phyloP scores from a whole-genome alignment of 2,888 invertebrate genomes.

The Diarsia mendica region DNA sequence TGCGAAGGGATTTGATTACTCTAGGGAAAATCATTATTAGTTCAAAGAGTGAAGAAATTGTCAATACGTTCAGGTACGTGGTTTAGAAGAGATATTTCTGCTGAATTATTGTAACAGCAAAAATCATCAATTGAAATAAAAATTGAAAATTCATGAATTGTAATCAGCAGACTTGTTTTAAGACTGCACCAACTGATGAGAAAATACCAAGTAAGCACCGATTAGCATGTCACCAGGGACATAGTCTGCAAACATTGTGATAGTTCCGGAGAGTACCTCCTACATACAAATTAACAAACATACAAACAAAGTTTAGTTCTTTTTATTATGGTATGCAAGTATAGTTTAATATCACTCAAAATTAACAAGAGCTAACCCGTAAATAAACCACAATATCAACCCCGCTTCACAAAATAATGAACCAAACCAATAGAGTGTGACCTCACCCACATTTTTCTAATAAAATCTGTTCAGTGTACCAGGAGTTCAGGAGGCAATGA shows the following conservation, averaged over 20 bases:
- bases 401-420: background rate
- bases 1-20: background rate
- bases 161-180: background rate
- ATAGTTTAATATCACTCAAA: background rate
- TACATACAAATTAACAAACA: no score
- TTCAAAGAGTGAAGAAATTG: background rate
- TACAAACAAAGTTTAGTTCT: no score
- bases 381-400: background rate
- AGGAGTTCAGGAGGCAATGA: constrained; percentile 14
- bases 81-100: no score
- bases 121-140: no score
- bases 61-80: background rate
- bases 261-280: no score
- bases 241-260: no score
- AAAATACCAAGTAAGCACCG: no score
- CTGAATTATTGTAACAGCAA: no score
- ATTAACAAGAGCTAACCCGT: background rate
- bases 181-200: background rate
- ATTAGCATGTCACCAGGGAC: no score
- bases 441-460: background rate
- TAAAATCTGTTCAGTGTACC: constrained; percentile 16
- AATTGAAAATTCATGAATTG: background rate
- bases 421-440: background rate
- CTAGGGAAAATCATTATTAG: background rate
- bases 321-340: no score